phyloP scores from a whole-genome alignment of 2,797 vertebrate species.

The Tympanoctomys barrerae region DNA sequence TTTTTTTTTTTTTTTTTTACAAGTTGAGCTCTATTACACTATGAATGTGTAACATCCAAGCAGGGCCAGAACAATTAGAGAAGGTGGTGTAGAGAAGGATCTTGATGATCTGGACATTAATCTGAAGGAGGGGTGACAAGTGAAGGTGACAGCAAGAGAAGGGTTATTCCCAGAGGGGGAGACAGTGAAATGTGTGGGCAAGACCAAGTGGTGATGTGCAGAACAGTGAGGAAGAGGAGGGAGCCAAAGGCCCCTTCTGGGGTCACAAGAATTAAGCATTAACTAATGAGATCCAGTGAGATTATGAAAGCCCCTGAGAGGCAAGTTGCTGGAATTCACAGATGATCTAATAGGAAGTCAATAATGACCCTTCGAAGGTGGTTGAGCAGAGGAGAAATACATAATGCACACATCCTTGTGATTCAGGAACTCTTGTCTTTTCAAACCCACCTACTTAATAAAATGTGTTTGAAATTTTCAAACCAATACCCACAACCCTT shows the following conservation, averaged over 20 bases:
- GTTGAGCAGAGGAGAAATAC: background rate
- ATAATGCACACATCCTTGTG: background rate
- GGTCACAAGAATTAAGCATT: background rate
- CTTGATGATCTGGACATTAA: background rate
- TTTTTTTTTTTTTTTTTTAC: no score
- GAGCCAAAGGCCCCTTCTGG: background rate
- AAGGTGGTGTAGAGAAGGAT: background rate
- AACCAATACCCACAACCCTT: background rate
- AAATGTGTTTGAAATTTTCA: background rate
- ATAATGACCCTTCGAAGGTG: background rate
- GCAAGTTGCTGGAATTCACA: background rate
- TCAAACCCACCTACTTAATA: background rate
- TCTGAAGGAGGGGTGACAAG: background rate
- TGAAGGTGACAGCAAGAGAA: background rate
- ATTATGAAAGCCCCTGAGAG: background rate
- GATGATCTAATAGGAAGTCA: no score
- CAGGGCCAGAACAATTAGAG: background rate
- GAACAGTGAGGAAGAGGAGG: background rate
- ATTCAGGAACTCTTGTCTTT: background rate
- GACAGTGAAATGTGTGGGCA: background rate
- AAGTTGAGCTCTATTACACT: background rate
- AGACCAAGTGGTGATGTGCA: accelerated
- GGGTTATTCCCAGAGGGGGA: background rate
- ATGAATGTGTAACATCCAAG: background rate
- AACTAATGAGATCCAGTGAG: background rate